These are phyloP conservation scores for Sebastes jordani DNA, from an alignment of 2,797 vertebrate species.

Conservation along the genomic window DNA sequence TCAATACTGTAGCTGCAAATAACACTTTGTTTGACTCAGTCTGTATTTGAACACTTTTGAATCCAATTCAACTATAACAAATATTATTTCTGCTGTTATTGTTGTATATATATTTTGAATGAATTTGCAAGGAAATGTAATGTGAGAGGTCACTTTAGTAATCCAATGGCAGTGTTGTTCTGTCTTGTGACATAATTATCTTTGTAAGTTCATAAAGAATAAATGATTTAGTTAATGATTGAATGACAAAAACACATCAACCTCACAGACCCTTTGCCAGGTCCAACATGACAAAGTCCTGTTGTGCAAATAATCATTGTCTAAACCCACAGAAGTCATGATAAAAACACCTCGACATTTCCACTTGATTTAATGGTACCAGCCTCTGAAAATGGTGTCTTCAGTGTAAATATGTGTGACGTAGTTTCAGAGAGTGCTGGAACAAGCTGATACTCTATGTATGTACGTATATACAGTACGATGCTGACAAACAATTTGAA, in stretches of 20 bases:
- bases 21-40: background rate
- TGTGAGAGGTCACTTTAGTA: background rate
- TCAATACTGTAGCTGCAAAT: conserved; percentile 3
- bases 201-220: background rate
- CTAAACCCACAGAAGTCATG: background rate
- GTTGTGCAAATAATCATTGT: background rate
- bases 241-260: background rate
- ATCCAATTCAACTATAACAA: background rate
- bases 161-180: background rate
- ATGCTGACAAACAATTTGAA: no score
- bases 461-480: no score
- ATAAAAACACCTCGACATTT: background rate
- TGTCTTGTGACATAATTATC: background rate
- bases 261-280: background rate
- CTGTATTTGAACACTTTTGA: background rate
- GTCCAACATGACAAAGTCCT: background rate
- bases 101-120: background rate
- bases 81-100: background rate
- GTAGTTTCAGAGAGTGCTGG: background rate
- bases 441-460: background rate
- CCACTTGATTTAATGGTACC: background rate
- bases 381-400: background rate
- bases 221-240: background rate
- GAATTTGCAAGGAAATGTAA: background rate
- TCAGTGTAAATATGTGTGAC: background rate